Conservation (phyloP, 2,797 vertebrate species). For the Sternarchorhynchus goeldii region DNA sequence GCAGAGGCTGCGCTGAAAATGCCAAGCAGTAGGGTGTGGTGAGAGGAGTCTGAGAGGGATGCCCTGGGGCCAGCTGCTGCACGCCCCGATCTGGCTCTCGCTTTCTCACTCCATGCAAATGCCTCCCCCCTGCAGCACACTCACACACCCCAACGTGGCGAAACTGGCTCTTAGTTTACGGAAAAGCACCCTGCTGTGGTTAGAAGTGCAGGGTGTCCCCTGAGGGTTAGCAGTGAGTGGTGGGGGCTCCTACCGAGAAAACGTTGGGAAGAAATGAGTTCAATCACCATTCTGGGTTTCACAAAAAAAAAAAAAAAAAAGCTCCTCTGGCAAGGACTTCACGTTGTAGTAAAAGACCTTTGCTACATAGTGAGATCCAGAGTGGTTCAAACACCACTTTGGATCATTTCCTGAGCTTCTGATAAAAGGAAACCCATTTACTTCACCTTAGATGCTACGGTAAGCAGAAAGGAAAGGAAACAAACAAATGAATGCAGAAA, state of each 20-base stretch:
- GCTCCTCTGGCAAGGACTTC: too few species aligned
- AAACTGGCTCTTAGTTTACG: slow-evolving; percentile 46
- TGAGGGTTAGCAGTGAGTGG: too few species aligned
- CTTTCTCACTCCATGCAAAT: slow-evolving; percentile 72
- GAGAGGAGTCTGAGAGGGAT: too few species aligned
- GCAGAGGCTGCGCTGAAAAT: too few species aligned
- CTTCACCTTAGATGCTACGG: background rate
- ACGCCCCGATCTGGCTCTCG: slow-evolving; percentile 56
- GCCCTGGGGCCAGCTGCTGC: slow-evolving; percentile 60
- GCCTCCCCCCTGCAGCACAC: slow-evolving; percentile 38
- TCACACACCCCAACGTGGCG: slow-evolving; percentile 33
- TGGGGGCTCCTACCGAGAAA: slow-evolving; percentile 2
- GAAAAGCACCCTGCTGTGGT: slow-evolving; percentile 34
- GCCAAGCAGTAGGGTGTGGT: background rate
- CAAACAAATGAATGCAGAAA: slow-evolving; percentile 1
- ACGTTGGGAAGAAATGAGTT: slow-evolving; percentile 8
- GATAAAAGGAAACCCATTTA: background rate
- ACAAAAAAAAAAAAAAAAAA: background rate
- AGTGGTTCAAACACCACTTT: background rate
- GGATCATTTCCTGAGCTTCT: background rate
- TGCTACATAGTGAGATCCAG: background rate
- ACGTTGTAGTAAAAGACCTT: too few species aligned
- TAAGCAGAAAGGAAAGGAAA: slow-evolving; percentile 2
- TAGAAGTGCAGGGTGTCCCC: slow-evolving; percentile 5
- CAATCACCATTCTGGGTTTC: background rate